phyloP scores from a whole-genome alignment of 2,888 invertebrate genomes.

The Aquatica leii region DNA sequence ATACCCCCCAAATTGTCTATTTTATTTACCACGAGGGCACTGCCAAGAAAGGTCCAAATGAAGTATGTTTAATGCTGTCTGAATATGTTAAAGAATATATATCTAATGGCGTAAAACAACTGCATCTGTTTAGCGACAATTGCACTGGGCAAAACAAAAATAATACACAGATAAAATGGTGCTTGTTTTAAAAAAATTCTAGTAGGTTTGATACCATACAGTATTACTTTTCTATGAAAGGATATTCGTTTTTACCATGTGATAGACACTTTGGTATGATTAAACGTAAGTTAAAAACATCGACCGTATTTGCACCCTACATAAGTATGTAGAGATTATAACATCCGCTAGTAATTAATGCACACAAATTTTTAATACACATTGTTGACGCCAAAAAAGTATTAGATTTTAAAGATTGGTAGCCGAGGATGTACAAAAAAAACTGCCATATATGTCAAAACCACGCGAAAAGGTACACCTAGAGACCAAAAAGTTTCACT shows the following conservation, averaged over 20 bases:
- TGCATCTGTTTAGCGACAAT: constrained; percentile 23
- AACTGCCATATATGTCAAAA: constrained; percentile 17
- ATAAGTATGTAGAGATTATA: constrained; percentile 19
- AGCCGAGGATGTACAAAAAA: constrained; percentile 22
- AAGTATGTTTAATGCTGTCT: constrained; percentile 26
- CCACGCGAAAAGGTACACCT: constrained; percentile 4
- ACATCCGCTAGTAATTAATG: constrained; percentile 7
- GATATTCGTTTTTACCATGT: constrained; percentile 32
- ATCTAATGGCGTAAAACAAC: constrained; percentile 11
- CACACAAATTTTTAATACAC: constrained; percentile 10
- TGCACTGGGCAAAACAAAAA: constrained; percentile 27
- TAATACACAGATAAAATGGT: constrained; percentile 18
- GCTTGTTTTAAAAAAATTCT: constrained; percentile 12
- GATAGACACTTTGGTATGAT: constrained; percentile 27
- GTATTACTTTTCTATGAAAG: constrained; percentile 29
- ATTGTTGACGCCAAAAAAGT: constrained; percentile 16
- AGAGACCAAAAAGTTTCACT: constrained; percentile 4
- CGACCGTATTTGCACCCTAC: constrained; percentile 21
- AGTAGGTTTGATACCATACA: constrained; percentile 20
- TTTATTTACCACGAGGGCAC: constrained; percentile 35
- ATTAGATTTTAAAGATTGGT: constrained; percentile 21
- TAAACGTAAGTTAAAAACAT: constrained; percentile 25
- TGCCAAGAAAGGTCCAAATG: constrained; percentile 32
- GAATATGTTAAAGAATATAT: constrained; percentile 23
- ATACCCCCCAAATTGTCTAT: constrained; percentile 18